phyloP scores from a whole-genome alignment of 2,797 vertebrate genomes.

The Acanthornis magna region DNA sequence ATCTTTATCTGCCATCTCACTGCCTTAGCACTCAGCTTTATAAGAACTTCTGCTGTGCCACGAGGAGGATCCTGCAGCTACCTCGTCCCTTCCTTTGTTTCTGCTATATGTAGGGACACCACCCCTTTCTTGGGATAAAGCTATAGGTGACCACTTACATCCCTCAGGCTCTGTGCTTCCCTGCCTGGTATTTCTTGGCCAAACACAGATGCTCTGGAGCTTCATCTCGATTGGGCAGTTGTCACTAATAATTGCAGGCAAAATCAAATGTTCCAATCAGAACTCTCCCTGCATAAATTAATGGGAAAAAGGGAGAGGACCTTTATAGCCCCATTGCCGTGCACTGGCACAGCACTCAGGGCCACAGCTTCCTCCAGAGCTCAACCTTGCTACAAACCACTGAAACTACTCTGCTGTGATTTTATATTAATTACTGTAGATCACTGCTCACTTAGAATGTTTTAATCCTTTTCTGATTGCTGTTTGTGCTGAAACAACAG shows the following conservation, averaged over 20 bases:
- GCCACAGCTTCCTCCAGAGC: background rate
- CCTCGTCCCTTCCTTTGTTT: background rate
- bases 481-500: background rate
- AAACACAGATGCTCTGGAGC: rapidly evolving
- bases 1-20: background rate
- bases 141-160: background rate
- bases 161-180: background rate
- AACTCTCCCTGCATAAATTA: background rate
- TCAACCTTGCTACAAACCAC: background rate
- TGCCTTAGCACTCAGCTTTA: background rate
- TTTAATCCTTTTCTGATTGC: background rate
- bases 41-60: background rate
- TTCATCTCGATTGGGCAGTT: background rate
- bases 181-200: background rate
- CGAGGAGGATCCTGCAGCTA: background rate
- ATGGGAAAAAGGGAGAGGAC: background rate
- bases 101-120: background rate
- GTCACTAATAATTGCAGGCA: background rate
- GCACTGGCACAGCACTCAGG: background rate
- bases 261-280: background rate
- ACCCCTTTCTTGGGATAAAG: background rate
- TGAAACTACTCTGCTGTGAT: background rate
- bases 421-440: background rate
- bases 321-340: background rate
- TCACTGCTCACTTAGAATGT: background rate